Conservation (phyloP, 2,113 vertebrate genomes). For the Collichthys lucidus region DNA sequence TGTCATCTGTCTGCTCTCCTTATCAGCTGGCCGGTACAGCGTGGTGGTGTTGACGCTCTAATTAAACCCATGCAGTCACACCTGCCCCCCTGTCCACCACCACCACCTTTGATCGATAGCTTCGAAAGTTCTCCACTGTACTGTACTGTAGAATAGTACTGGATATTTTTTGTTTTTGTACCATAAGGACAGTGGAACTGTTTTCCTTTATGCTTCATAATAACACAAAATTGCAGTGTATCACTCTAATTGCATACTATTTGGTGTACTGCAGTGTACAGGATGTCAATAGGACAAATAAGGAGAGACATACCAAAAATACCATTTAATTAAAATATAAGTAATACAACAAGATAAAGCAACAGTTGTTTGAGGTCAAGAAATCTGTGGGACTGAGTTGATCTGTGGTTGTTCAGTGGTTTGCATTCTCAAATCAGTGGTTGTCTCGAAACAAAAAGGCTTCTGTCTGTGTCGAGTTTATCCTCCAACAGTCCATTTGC, state of each 20-base stretch:
- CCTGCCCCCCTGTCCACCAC: constrained; percentile 40
- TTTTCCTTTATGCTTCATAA: constrained; percentile 1
- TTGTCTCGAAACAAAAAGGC: not conserved
- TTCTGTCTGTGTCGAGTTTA: not conserved
- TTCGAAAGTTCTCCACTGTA: constrained; percentile 10
- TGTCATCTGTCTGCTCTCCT: constrained; percentile 84
- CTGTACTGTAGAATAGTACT: not conserved
- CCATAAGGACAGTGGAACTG: not conserved
- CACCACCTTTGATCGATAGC: constrained; percentile 42
- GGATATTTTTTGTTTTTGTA: constrained; percentile 12
- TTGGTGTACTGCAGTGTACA: not conserved
- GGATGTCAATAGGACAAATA: constrained; percentile 6
- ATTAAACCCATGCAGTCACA: constrained; percentile 79
- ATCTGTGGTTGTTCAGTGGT: not conserved
- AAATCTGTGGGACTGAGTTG: not conserved
- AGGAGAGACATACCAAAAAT: not conserved
- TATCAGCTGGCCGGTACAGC: constrained; percentile 77
- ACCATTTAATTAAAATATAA: constrained; percentile 25
- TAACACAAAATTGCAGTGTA: constrained; percentile 19
- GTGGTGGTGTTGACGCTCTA: constrained; percentile 75
- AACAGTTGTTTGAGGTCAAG: not conserved
- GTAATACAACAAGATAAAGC: not conserved
- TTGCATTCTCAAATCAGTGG: not conserved
- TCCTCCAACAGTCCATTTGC: not conserved
- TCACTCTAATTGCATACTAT: constrained; percentile 42